Evolutionary conservation across 2,888 invertebrate species (phyloP), one percentile per base, ranked within the genome.

Genomic region (Pandemis corylana): DNA sequence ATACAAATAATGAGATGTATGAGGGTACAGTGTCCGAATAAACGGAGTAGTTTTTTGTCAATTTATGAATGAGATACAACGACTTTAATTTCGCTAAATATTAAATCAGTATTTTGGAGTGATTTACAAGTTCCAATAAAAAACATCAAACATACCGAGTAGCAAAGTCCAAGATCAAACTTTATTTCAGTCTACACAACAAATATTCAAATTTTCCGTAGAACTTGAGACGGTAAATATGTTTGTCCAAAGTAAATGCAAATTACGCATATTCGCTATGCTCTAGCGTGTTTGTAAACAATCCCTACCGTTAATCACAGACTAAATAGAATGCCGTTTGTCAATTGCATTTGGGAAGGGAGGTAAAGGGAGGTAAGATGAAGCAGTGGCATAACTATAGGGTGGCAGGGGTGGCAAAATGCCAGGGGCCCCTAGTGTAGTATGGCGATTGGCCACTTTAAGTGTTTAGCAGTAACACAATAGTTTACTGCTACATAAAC

Each of bases 121-220:
- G 4, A 49, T 49, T 49, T 4, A 13, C 15, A 56, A 20, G 9
- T 20, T 5, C 15, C n/a, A 15, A 59, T 59, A 6, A 28, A 12
- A 36, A 61, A 61, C 12, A 61, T 12, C 12, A 61, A 61, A 41
- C 5, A 28, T 4, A 59, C 10, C 7, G 7, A 59, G 56, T n/a
- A n/a, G n/a, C 53, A 53, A 53, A 15, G n/a, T 53, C 15, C 7
- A 53, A n/a, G 20, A 56, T 20, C 4, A 15, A 56, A 56, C 15
- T 20, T 20, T 9, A 9, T 61, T 6, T 61, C 10, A 36, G 36
- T 36, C 6, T 41, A 36, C 36, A 36, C 36, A 7, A 20, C 13
- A 41, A 61, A 61, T 61, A 41, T 36, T 61, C 12, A 61, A 61
- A 61, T 36, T 61, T 61, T 61, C 61, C 36, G 5, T 41, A 13